Base-by-base conservation (phyloP, 2,888 invertebrate genomes). In the Plagodis dolabraria region DNA sequence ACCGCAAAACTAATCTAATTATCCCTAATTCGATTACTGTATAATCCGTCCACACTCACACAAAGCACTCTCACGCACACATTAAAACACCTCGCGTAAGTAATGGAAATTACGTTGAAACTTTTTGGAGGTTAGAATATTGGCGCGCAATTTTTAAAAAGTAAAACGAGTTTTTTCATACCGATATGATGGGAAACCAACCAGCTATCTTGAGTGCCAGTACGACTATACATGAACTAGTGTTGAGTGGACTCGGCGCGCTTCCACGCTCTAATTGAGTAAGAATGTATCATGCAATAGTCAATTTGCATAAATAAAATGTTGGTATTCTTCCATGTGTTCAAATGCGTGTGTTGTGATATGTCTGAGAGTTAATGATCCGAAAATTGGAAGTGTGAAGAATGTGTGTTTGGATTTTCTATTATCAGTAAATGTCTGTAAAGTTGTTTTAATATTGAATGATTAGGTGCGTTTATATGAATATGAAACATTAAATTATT, bases 221-320 rank as follows among this genome's bases (percentile, higher is more conserved):
- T 65, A 62, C 69, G 65, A 76, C 74, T 83, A 75, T 82, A 82
- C 80, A 77, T 77, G 72, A 47, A 38, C 38, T 44, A 57, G 49
- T 64, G 78, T 71, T 74, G 81, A 83, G 80, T 77, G 78, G 72
- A 80, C 76, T 74, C 75, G 77, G 77, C 76, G 67, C 76, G 75
- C 79, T 69, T 83, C 82, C 77, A 86, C 89, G 90, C 89, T 91
- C 91, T 85, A 87, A 80, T 89, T 88, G 87, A 79, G 81, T 82
- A 84, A 85, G 90, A 86, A 86, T 86, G 90, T 89, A 87, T 86
- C 86, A 88, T 86, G 89, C 86, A 82, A 82, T 73, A 77, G 72
- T 69, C 69, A 75, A 74, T 71, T 74, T 76, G 51, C 49, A 58
- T 58, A 63, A 64, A 53, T 53, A 75, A 64, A 65, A 36, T 10